These are phyloP conservation scores for Bothrops jararaca DNA, from an alignment of 2,113 vertebrate species.

Conservation along the genomic window DNA sequence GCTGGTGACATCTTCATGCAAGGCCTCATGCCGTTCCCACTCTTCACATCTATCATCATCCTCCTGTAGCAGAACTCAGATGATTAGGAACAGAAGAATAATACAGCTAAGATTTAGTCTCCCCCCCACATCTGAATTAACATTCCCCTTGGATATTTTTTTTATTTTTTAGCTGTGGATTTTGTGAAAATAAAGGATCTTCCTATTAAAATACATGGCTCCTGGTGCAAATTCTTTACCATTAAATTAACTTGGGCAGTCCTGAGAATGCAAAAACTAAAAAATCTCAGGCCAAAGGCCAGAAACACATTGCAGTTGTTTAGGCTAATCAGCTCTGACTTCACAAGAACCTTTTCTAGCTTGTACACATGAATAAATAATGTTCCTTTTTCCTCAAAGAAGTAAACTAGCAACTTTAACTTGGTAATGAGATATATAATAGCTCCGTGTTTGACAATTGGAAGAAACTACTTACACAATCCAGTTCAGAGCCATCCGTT, in stretches of 20 bases:
- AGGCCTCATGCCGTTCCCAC: constrained; percentile 92
- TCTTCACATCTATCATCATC: constrained; percentile 89
- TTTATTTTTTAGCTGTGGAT: not conserved
- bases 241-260: not conserved
- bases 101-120: rapidly evolving
- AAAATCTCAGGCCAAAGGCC: not conserved
- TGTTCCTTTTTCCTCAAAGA: not conserved
- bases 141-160: not conserved
- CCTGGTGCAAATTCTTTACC: not conserved
- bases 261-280: not conserved
- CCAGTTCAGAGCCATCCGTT: constrained; percentile 70
- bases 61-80: constrained; percentile 44
- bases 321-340: not conserved
- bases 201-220: not conserved
- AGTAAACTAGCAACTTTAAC: not conserved
- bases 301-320: not conserved
- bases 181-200: not conserved
- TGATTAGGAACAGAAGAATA: not conserved
- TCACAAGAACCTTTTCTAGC: not conserved
- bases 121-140: not conserved
- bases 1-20: constrained; percentile 88
- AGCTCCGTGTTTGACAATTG: not conserved
- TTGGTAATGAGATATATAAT: not conserved
- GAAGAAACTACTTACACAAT: constrained; percentile 78
- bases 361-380: rapidly evolving